A percentile compares a stretch with the other conserved stretches of the same genome.
phyloP scores from a whole-genome alignment of 1,140 invertebrate species.

The Andricus grossulariae region DNA sequence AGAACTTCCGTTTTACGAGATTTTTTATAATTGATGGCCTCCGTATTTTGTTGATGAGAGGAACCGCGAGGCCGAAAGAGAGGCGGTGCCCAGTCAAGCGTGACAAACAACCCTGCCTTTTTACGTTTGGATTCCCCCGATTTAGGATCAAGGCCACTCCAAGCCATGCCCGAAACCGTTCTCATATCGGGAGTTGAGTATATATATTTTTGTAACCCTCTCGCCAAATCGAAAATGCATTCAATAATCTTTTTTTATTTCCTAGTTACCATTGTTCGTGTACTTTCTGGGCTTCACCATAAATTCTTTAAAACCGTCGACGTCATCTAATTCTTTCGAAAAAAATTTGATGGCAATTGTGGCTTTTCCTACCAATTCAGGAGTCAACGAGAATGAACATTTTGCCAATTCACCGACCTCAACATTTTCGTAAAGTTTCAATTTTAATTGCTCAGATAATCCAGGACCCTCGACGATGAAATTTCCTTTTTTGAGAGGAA shows the following conservation, averaged over 20 bases:
- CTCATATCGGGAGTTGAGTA: too few relatives aligned
- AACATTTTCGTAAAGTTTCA: conserved; percentile 81
- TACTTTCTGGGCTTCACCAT: conserved; percentile 61
- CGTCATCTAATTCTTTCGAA: conserved; percentile 88
- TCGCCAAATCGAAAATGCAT: not conserved
- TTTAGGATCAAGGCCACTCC: too few relatives aligned
- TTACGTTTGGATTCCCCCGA: too few relatives aligned
- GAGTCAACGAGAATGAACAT: conserved; percentile 83
- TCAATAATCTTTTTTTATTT: conserved; percentile 6
- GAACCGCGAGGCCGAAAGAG: too few relatives aligned
- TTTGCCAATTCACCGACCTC: conserved; percentile 80
- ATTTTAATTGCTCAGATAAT: conserved; percentile 82
- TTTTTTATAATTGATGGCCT: too few relatives aligned
- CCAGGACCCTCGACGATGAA: conserved; percentile 90
- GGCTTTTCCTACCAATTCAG: conserved; percentile 82
- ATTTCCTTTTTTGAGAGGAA: conserved; percentile 83
- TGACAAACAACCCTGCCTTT: too few relatives aligned
- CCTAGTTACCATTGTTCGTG: conserved; percentile 26
- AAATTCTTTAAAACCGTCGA: conserved; percentile 86
- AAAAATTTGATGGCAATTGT: conserved; percentile 89
- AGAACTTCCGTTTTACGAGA: too few relatives aligned
- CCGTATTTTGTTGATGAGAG: too few relatives aligned
- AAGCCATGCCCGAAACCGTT: too few relatives aligned
- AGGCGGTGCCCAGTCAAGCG: too few relatives aligned
- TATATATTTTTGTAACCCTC: too few relatives aligned